Conservation (phyloP, 1,140 invertebrate species). For the Penaeus vannamei region DNA sequence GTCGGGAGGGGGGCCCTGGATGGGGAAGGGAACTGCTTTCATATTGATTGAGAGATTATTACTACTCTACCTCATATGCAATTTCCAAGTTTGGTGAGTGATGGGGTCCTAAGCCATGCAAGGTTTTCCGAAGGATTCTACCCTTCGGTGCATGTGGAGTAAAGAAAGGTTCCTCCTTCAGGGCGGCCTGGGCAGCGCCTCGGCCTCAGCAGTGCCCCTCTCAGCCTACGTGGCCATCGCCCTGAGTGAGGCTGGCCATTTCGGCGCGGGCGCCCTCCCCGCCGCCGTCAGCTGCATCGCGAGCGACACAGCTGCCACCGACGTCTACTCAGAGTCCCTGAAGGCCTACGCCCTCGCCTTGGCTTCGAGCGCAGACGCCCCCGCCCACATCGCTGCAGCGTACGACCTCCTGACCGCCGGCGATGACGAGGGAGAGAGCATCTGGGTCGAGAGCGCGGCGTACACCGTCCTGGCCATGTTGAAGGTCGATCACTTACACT, state of each 20-base stretch:
- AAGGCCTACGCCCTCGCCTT: conserved; percentile 84
- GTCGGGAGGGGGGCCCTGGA: no score
- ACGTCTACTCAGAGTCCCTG: conserved; percentile 84
- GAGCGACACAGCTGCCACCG: conserved; percentile 78
- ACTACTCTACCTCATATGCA: conserved; percentile 81
- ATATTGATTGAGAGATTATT: background rate
- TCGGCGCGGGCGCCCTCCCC: conserved; percentile 74
- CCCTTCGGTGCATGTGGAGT: no score
- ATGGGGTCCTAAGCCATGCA: no score
- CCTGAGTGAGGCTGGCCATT: conserved; percentile 76
- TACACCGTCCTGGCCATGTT: background rate
- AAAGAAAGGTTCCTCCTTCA: background rate
- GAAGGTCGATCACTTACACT: background rate
- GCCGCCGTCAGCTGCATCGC: conserved; percentile 71
- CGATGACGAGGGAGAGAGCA: background rate
- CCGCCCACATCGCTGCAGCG: conserved; percentile 75
- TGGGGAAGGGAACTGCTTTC: no score
- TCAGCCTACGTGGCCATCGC: conserved; percentile 81
- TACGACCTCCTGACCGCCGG: background rate
- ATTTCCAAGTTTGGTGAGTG: conserved; percentile 73
- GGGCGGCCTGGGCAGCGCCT: conserved; percentile 77
- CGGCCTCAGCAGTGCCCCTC: conserved; percentile 75
- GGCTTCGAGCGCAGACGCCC: conserved; percentile 80
- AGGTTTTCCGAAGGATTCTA: no score
- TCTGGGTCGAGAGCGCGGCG: background rate